These are phyloP conservation scores for Cladopsammia gracilis DNA, from an alignment of 64 coral and sea anemone species.

Conservation along the genomic window DNA sequence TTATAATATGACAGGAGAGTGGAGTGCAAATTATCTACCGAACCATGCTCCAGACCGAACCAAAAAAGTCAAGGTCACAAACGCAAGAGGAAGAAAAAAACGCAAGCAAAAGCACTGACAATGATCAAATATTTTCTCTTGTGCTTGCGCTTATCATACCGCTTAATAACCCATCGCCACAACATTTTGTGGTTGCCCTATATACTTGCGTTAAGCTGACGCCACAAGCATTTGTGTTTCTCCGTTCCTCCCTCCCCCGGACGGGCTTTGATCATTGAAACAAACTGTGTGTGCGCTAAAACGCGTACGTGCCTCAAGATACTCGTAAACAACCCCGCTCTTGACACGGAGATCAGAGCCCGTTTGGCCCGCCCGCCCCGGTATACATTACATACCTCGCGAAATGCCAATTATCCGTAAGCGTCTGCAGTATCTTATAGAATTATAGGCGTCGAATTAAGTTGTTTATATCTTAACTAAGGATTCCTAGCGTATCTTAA, in stretches of 20 bases:
- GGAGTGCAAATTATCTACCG: too few relatives aligned
- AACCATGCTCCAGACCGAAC: too few relatives aligned
- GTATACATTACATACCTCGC: constrained; percentile 6
- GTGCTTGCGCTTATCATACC: too few relatives aligned
- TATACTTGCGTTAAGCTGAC: too few relatives aligned
- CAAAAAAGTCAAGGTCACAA: too few relatives aligned
- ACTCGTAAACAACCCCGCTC: constrained; percentile 55
- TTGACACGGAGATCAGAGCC: constrained; percentile 51
- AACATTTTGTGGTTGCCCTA: too few relatives aligned
- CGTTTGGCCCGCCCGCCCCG: constrained; percentile 11
- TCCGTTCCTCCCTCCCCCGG: not conserved
- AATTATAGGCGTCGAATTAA: constrained; percentile 49
- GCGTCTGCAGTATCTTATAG: constrained; percentile 2
- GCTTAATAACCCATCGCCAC: too few relatives aligned
- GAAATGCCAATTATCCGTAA: constrained; percentile 47
- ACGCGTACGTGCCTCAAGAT: constrained; percentile 40
- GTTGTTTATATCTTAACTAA: constrained; percentile 24
- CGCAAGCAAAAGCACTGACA: too few relatives aligned
- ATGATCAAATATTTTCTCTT: too few relatives aligned
- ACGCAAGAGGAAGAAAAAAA: too few relatives aligned
- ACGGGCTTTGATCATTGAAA: not conserved
- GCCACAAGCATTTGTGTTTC: too few relatives aligned
- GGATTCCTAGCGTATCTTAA: constrained; percentile 17
- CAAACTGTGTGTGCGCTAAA: not conserved
- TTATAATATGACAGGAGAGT: too few relatives aligned